These are phyloP conservation scores for Bufo gargarizans DNA, from an alignment of 2,113 vertebrate genomes.

Conservation along the genomic window DNA sequence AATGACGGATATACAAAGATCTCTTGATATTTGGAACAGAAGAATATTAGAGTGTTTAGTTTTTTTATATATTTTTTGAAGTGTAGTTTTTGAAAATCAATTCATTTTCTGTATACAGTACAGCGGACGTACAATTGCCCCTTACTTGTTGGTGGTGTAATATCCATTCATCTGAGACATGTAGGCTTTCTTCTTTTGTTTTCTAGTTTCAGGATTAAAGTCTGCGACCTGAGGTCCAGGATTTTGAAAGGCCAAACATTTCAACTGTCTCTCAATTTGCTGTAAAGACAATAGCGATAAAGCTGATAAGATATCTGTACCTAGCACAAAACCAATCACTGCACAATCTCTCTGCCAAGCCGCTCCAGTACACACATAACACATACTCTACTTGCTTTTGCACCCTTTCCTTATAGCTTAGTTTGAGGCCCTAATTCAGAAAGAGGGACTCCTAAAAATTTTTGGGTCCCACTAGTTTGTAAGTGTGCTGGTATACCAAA, in stretches of 20 bases:
- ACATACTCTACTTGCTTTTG: too few species aligned
- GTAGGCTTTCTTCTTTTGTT: slow-evolving; percentile 72
- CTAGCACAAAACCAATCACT: neutral
- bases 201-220: slow-evolving; percentile 78
- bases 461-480: too few species aligned
- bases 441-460: too few species aligned
- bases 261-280: slow-evolving; percentile 75
- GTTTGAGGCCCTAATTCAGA: too few species aligned
- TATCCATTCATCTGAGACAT: slow-evolving; percentile 73
- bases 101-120: neutral
- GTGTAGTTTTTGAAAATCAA: too few species aligned
- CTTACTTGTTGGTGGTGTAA: slow-evolving; percentile 73
- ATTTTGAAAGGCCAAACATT: slow-evolving; percentile 76
- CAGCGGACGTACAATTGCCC: neutral
- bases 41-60: too few species aligned
- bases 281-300: slow-evolving; percentile 60
- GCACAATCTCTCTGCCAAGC: neutral
- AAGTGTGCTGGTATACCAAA: too few species aligned
- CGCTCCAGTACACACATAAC: too few species aligned
- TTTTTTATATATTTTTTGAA: too few species aligned
- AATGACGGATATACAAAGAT: too few species aligned
- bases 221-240: slow-evolving; percentile 78
- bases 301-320: neutral
- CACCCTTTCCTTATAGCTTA: too few species aligned
- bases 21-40: too few species aligned